These are phyloP conservation scores for Oreohelix idahoensis DNA, from an alignment of 1,140 invertebrate genomes.

Conservation along the genomic window DNA sequence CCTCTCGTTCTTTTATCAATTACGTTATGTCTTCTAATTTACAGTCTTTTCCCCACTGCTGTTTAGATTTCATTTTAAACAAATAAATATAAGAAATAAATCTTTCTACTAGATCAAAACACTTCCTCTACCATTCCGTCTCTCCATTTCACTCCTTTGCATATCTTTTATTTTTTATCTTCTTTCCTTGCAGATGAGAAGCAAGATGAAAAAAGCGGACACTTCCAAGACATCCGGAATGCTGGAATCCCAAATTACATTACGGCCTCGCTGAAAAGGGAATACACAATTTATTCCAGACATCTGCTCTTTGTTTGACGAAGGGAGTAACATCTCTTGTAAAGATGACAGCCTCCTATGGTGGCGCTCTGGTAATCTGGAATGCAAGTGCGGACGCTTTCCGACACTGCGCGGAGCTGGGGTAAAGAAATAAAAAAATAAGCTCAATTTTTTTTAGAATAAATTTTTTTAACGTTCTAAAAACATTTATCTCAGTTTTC, in stretches of 20 bases:
- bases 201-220: not conserved
- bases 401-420: not conserved
- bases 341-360: not conserved
- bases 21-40: too few species aligned
- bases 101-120: not conserved
- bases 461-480: too few species aligned
- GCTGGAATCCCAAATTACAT: conserved; percentile 14
- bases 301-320: conserved; percentile 4
- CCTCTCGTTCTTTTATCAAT: too few species aligned
- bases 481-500: too few species aligned
- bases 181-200: not conserved
- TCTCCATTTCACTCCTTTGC: not conserved
- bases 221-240: not conserved
- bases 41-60: too few species aligned
- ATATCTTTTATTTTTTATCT: not conserved
- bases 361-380: not conserved
- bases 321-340: conserved; percentile 3
- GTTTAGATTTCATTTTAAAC: too few species aligned
- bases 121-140: not conserved
- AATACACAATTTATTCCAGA: conserved; percentile 17
- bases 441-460: too few species aligned
- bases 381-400: not conserved
- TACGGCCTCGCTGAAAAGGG: not conserved
- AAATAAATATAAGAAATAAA: too few species aligned
- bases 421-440: too few species aligned